Base-by-base conservation (phyloP, 2,797 vertebrate species). In the Acanthornis magna region DNA sequence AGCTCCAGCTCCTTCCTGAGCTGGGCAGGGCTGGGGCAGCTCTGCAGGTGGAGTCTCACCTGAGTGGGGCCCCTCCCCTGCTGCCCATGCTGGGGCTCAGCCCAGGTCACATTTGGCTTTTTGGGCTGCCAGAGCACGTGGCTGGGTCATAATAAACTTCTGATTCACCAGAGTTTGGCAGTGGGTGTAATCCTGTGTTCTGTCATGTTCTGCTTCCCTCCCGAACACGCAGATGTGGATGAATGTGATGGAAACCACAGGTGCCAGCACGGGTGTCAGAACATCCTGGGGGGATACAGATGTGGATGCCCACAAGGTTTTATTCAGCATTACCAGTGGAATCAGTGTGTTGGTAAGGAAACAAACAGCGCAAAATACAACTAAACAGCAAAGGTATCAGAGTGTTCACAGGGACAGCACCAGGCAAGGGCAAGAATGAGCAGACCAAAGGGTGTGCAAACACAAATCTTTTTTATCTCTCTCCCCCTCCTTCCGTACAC, bases 261-360 rank as follows among this genome's bases (percentile, higher is more conserved):
- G 80, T 99, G 98, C 95, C 98, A 98, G n/a, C 98, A 98, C 9
- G 98, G 98, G 68, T 98, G 98, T 93, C 98, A 98, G 88, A 99
- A 99, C 93, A 97, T 98, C 83, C 90, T 98, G 48, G 98, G 98
- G 17, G 98, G 98, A 38, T 98, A 98, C 88, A 97, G 98, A 43
- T 99, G 98, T 51, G 98, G 98, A 66, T 99, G 98, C 58, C 98
- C 98, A 15, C 97, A 98, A 34, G 98, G 98, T 9, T 98, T 98
- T 42, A 97, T 98, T 43, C 98, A 98, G 72, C 98, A 99, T 86
- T 98, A 98, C 96, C 98, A 98, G 84, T 98, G 98, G 98, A 99
- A 98, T 93, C 98, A 98, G 67, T 98, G 98, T 96, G 97, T 98
- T 25, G 98, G 98, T 99, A 97, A 98, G 98, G 53, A 80, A 66